These are phyloP conservation scores for Columbina picui DNA, from an alignment of 2,113 vertebrate genomes.

Conservation along the genomic window DNA sequence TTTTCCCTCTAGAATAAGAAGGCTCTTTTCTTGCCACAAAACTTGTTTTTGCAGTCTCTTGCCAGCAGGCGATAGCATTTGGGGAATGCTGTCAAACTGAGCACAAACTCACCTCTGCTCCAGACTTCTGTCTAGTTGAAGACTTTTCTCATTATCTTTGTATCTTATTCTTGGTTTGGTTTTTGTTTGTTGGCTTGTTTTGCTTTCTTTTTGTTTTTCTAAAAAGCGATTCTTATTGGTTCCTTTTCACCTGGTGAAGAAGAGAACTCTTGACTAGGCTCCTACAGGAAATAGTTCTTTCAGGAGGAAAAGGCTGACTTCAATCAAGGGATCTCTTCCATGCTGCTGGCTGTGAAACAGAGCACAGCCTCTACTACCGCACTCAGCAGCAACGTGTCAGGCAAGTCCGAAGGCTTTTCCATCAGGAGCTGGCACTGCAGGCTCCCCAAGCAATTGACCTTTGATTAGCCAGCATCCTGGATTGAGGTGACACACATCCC, in stretches of 20 bases:
- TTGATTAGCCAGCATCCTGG: neutral
- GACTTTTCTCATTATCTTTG: neutral
- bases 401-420: neutral
- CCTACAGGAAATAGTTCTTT: neutral
- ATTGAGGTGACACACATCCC: neutral
- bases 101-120: neutral
- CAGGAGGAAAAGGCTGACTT: neutral
- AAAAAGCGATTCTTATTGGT: neutral
- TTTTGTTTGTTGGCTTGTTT: too few relatives aligned
- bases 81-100: neutral
- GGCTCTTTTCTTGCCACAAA: neutral
- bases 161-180: too few relatives aligned
- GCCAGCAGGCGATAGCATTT: neutral
- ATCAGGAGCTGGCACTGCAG: accelerated
- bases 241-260: neutral
- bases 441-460: neutral
- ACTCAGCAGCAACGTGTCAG: neutral
- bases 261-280: neutral
- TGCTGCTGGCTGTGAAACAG: neutral
- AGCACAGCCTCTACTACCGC: neutral
- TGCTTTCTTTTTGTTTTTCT: neutral
- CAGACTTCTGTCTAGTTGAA: neutral
- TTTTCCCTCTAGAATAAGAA: neutral
- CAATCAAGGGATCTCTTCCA: accelerated
- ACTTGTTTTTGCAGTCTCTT: neutral